phyloP scores from a whole-genome alignment of 2,797 vertebrate species.

The Graptemys geographica region DNA sequence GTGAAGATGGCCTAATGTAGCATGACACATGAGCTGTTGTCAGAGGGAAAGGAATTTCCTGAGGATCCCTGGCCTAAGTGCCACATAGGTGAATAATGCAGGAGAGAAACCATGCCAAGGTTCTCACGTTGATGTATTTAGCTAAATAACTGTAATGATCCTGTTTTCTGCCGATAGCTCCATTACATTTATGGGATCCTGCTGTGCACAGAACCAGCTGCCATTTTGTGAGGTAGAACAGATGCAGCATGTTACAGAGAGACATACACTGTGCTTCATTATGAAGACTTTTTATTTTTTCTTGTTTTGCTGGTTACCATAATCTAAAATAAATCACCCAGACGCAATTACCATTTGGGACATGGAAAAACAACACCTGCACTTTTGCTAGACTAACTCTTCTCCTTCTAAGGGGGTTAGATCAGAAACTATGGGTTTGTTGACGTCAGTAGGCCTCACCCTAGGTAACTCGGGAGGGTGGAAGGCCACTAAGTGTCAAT shows the following conservation, averaged over 20 bases:
- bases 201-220: conserved; percentile 39
- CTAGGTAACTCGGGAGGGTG: no score
- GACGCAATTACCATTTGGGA: neutral
- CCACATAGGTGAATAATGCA: neutral
- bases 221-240: conserved; percentile 48
- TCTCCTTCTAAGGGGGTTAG: neutral
- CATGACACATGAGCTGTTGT: neutral
- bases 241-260: conserved; percentile 30
- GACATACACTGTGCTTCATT: neutral
- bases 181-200: conserved; percentile 49
- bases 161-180: conserved; percentile 29
- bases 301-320: neutral
- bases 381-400: neutral
- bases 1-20: neutral
- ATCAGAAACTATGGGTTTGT: neutral
- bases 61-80: neutral
- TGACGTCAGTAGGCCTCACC: no score
- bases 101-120: neutral
- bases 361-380: neutral
- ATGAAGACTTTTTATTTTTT: neutral
- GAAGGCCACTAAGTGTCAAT: no score
- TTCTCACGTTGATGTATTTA: neutral
- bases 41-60: neutral
- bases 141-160: conserved; percentile 56
- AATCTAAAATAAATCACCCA: conserved; percentile 17